A percentile compares a stretch with the other conserved stretches of the same genome.
These are phyloP conservation scores for Miltochrista miniata DNA, from an alignment of 2,888 invertebrate species.

Conservation along the genomic window DNA sequence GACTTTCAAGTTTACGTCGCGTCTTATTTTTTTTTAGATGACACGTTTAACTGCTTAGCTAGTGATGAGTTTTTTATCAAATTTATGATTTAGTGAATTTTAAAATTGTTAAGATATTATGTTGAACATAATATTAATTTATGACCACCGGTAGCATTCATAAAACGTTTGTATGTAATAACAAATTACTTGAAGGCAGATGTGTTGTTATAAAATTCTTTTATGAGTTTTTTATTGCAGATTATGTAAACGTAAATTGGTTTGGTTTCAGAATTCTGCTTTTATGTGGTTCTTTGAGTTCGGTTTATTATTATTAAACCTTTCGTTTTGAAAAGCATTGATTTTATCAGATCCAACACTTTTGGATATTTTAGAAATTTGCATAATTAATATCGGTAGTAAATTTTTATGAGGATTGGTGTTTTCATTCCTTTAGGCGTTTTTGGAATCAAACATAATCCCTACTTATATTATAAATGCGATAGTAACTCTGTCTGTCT, in stretches of 20 bases:
- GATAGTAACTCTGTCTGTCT: too few species aligned
- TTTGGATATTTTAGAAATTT: not conserved
- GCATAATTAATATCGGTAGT: too few species aligned
- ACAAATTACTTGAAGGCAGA: conserved; percentile 11
- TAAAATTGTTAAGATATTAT: conserved; percentile 28
- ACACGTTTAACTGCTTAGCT: conserved; percentile 39
- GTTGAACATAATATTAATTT: conserved; percentile 23
- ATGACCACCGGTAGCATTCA: conserved; percentile 20
- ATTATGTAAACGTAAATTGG: conserved; percentile 11
- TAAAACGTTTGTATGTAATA: conserved; percentile 19
- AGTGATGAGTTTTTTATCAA: conserved; percentile 23
- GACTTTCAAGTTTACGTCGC: conserved; percentile 5
- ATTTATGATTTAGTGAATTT: conserved; percentile 45
- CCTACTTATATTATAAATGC: too few species aligned
- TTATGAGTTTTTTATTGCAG: conserved; percentile 11
- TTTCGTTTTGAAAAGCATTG: not conserved
- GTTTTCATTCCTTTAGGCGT: too few species aligned
- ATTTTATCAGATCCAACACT: not conserved
- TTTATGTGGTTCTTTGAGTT: conserved; percentile 5
- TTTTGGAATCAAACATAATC: too few species aligned
- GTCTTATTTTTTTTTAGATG: conserved; percentile 20
- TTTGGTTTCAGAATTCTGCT: conserved; percentile 6
- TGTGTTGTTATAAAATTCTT: conserved; percentile 9
- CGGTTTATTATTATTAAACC: not conserved
- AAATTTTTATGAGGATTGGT: too few species aligned